Evolutionary conservation across 2,113 vertebrate species (phyloP).

Genomic region (Corythornis cristatus): DNA sequence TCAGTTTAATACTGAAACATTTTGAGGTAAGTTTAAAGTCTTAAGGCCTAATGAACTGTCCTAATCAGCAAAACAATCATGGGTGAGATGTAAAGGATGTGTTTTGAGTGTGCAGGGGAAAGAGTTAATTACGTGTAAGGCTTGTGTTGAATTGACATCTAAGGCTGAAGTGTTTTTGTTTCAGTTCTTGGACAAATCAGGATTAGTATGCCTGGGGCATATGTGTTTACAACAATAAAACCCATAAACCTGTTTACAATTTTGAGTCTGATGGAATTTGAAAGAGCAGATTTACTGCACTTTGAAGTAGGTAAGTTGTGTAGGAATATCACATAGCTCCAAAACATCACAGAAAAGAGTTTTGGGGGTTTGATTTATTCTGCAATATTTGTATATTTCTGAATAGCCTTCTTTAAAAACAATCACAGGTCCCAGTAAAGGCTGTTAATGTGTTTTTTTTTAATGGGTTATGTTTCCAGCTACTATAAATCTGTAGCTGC

Average conservation of each 20-base stretch:
- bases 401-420: neutral
- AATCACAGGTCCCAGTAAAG: neutral
- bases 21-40: neutral
- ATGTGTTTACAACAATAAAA: slow-evolving; percentile 23
- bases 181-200: neutral
- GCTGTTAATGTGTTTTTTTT: neutral
- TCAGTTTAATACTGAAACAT: neutral
- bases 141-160: neutral
- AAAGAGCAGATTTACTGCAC: neutral
- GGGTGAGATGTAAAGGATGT: neutral
- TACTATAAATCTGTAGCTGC: neutral
- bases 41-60: neutral
- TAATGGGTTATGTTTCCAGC: slow-evolving; percentile 18
- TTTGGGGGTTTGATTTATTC: neutral
- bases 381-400: neutral
- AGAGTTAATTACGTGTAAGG: neutral
- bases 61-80: neutral
- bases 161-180: neutral
- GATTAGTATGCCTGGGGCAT: neutral
- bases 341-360: neutral
- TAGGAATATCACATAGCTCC: neutral
- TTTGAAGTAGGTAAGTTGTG: slow-evolving; percentile 2
- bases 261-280: slow-evolving; percentile 7
- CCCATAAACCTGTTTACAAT: neutral
- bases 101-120: neutral